Evolutionary conservation across 53 echinoderm and acorn worm species (phyloP).

Genomic region (Actinopyga echinites): DNA sequence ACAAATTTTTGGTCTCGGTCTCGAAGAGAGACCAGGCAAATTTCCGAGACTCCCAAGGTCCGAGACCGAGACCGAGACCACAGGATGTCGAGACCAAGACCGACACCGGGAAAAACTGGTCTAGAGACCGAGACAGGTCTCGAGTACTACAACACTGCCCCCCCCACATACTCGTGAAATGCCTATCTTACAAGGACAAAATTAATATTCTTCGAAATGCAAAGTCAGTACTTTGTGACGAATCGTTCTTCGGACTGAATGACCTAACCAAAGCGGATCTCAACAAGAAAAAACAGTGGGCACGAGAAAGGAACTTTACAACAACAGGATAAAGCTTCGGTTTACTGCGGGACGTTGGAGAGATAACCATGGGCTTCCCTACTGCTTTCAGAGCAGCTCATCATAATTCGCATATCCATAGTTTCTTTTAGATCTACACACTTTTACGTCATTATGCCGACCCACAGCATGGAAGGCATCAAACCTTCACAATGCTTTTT

Average conservation of each 20-base stretch:
- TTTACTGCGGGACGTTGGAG: constrained; percentile 42
- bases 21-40: no score
- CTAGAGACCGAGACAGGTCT: no score
- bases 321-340: constrained; percentile 4
- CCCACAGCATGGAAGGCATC: no score
- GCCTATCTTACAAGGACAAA: constrained; percentile 21
- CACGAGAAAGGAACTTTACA: constrained; percentile 20
- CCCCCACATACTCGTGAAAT: not conserved
- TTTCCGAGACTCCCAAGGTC: no score
- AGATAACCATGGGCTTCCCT: not conserved
- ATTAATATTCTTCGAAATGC: not conserved
- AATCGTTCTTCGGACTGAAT: not conserved
- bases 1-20: no score
- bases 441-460: no score
- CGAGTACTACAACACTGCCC: not conserved
- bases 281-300: constrained; percentile 15
- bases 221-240: not conserved
- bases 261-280: constrained; percentile 39
- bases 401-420: not conserved
- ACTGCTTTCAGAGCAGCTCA: not conserved
- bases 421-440: no score
- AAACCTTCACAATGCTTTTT: no score
- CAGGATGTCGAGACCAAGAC: no score
- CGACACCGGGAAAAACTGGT: no score
- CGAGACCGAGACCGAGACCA: no score